Evolutionary conservation across 2,113 vertebrate species (phyloP).

Genomic region (Elephantulus edwardii): DNA sequence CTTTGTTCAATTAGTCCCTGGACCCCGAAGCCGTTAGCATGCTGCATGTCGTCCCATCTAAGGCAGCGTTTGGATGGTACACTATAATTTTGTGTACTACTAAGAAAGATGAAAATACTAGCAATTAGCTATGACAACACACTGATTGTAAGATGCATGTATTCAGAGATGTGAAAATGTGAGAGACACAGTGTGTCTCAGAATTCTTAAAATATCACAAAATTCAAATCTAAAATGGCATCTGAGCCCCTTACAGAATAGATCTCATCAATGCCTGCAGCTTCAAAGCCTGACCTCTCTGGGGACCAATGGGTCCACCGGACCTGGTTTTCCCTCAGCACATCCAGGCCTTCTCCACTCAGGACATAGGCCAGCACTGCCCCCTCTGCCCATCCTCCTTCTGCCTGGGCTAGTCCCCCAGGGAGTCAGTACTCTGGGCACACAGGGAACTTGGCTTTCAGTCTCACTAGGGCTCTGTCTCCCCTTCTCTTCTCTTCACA

Average conservation of each 20-base stretch:
- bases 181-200: not conserved
- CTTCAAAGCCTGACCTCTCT: not conserved
- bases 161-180: slow-evolving; percentile 21
- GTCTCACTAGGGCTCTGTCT: not conserved
- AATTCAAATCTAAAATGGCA: not conserved
- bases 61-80: not conserved
- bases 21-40: slow-evolving; percentile 9
- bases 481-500: not conserved
- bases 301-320: not conserved
- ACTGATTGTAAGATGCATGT: slow-evolving; percentile 43
- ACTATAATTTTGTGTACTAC: slow-evolving; percentile 57
- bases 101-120: slow-evolving; percentile 29
- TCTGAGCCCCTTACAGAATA: not conserved
- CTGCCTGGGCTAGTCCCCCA: not conserved
- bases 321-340: not conserved
- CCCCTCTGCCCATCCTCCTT: not conserved
- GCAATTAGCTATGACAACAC: slow-evolving; percentile 60
- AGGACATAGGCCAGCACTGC: not conserved
- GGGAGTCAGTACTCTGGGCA: not conserved
- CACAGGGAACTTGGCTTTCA: not conserved
- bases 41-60: not conserved
- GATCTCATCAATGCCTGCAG: not conserved
- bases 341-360: rapidly evolving
- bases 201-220: slow-evolving; percentile 22
- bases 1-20: not conserved